Evolutionary conservation across 2,113 vertebrate species (phyloP), one percentile per base, ranked within the genome.

Genomic region (Hippocampus zosterae): DNA sequence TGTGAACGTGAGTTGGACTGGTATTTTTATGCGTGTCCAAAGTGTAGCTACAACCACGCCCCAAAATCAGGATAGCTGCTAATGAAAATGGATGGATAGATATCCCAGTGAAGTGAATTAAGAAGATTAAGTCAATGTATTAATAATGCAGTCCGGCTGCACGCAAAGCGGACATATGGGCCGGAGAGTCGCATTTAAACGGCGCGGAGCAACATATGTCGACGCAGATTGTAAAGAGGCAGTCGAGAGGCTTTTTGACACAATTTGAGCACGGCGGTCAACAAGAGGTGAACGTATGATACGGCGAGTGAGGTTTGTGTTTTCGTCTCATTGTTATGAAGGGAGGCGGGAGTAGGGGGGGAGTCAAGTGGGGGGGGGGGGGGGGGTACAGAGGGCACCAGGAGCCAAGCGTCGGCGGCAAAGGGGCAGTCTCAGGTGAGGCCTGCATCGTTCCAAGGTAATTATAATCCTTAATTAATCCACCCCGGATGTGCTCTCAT

Each of bases 391-490:
- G 76, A 82, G 85, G 83, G 82, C 74, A 63, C 12, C 73, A 71
- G 67, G 78, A 87, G 81, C 85, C 65, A 80, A 62, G 56, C 75
- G 79, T 71, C 56, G 77, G 78, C 27, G 27, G 57, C 27, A 60
- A 66, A 72, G 75, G 74, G 81, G 66, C 77, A 73, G 80, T 87
- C 87, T 87, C 85, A 87, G 88, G 89, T 87, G 89, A 90, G 81
- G 75, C 72, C 74, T 63, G 86, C 73, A 77, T 65, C 70, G 84
- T 89, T 88, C 87, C 87, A 85, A 75, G 82, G 81, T 90, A 88
- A 90, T 90, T 92, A 90, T 90, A 89, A 89, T 86, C 86, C 86
- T 88, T 92, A 91, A 91, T 91, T 89, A 91, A 90, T 87, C 84
- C 84, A 88, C 81, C 83, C 85, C 44, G 83, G 87, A 89, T 90